Conservation (phyloP, 53 echinoderm and acorn worm species). For the Temnopleurus reevesii region DNA sequence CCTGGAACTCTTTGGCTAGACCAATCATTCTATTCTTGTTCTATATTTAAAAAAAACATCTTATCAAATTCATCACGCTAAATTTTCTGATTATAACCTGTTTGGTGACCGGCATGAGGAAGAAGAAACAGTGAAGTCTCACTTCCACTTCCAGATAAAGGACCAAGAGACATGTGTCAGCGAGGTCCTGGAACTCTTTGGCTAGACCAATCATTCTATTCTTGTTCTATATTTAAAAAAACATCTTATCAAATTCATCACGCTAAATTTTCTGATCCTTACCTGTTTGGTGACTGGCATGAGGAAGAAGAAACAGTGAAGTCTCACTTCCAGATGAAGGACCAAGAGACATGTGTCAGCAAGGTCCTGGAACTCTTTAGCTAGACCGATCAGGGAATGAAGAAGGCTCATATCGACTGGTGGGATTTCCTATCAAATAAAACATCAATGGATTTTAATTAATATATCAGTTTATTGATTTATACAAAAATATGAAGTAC, state of each 20-base stretch:
- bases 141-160: conserved; percentile 76
- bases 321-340: conserved; percentile 85
- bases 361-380: conserved; percentile 90
- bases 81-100: too few species aligned
- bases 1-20: conserved; percentile 89
- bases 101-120: conserved; percentile 85
- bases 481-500: too few species aligned
- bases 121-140: conserved; percentile 91
- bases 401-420: conserved; percentile 81
- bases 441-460: too few species aligned
- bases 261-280: neutral
- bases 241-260: neutral
- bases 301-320: conserved; percentile 75
- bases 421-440: conserved; percentile 82
- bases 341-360: conserved; percentile 94
- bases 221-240: too few species aligned
- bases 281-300: conserved; percentile 59
- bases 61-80: too few species aligned
- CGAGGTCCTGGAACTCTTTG: conserved; percentile 85
- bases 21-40: too few species aligned
- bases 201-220: conserved; percentile 82
- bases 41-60: too few species aligned
- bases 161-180: conserved; percentile 86
- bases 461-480: too few species aligned
- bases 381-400: conserved; percentile 82